Percentiles rank a stretch among this genome's conserved stretches.
Evolutionary conservation across 1,140 invertebrate genomes (phyloP).

Genomic region (Lineus longissimus): DNA sequence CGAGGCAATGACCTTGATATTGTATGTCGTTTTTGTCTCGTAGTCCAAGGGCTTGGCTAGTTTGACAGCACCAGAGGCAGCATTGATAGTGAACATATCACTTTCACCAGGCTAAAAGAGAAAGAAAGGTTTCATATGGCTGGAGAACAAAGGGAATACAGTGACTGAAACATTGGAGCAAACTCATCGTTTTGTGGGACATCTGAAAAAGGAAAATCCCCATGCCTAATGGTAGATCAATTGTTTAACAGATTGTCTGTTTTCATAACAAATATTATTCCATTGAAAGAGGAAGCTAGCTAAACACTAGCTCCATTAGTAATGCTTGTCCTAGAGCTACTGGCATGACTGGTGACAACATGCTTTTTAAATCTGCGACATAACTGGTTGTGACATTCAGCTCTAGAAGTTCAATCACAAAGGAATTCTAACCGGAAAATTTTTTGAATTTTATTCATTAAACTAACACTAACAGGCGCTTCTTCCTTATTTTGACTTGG

Average conservation of each 20-base stretch:
- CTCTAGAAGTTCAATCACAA: too few species aligned
- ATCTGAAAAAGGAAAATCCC: not conserved
- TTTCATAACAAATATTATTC: not conserved
- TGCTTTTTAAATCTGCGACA: too few species aligned
- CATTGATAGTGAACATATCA: slow-evolving; percentile 5
- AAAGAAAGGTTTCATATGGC: not conserved
- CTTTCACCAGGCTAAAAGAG: slow-evolving; percentile 3
- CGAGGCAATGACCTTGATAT: not conserved
- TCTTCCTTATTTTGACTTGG: too few species aligned
- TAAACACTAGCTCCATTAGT: not conserved
- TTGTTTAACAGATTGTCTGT: not conserved
- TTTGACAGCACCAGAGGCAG: slow-evolving; percentile 59
- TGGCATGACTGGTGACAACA: slow-evolving; percentile 3
- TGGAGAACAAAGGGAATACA: too few species aligned
- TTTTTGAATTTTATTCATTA: too few species aligned
- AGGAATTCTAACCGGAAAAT: too few species aligned
- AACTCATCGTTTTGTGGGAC: too few species aligned
- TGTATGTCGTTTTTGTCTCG: slow-evolving; percentile 69
- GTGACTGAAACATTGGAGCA: too few species aligned
- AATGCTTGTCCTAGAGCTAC: not conserved
- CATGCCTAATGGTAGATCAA: not conserved
- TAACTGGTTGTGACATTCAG: too few species aligned
- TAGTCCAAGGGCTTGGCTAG: slow-evolving; percentile 67
- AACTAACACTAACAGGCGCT: too few species aligned
- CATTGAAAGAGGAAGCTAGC: not conserved